Evolutionary conservation across 2,888 invertebrate genomes (phyloP).

Genomic region (Aspidiotus destructor): DNA sequence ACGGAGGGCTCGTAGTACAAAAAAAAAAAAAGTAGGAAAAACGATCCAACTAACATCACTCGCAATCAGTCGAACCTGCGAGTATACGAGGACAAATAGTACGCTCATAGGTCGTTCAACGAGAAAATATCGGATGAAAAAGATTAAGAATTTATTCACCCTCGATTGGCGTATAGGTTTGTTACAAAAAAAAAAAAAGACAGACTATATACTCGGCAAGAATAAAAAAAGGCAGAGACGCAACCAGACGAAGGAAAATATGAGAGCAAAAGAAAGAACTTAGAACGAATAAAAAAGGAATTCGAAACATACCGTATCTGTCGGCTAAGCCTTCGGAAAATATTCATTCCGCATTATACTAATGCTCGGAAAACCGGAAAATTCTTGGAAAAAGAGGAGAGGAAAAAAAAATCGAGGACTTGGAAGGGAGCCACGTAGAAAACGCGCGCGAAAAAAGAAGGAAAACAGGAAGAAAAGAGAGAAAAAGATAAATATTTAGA

Average conservation of each 20-base stretch:
- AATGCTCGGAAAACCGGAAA: constrained; percentile 23
- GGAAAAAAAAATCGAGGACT: constrained; percentile 4
- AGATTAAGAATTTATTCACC: constrained; percentile 23
- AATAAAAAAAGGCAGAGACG: background rate
- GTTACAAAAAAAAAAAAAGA: constrained; percentile 2
- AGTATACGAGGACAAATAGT: background rate
- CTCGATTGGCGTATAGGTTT: constrained; percentile 11
- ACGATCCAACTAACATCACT: too few relatives aligned
- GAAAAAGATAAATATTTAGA: constrained; percentile 10
- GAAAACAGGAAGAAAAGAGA: constrained; percentile 3
- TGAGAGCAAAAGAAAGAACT: background rate
- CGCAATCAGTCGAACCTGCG: background rate
- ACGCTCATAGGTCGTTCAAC: too few relatives aligned
- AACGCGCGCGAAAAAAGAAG: background rate
- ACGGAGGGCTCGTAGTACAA: too few relatives aligned
- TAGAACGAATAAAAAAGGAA: background rate
- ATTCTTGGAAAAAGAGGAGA: constrained; percentile 4
- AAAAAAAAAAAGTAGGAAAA: too few relatives aligned
- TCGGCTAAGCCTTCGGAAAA: constrained; percentile 22
- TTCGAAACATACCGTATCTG: constrained; percentile 17
- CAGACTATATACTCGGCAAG: background rate
- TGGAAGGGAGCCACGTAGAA: constrained; percentile 9
- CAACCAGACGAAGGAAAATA: background rate
- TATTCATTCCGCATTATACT: constrained; percentile 22
- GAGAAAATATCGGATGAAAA: constrained; percentile 1